A percentile compares a stretch with the other conserved stretches of the same genome.
Conservation (phyloP, 2,888 invertebrate genomes). For the Calliphora vomitoria region DNA sequence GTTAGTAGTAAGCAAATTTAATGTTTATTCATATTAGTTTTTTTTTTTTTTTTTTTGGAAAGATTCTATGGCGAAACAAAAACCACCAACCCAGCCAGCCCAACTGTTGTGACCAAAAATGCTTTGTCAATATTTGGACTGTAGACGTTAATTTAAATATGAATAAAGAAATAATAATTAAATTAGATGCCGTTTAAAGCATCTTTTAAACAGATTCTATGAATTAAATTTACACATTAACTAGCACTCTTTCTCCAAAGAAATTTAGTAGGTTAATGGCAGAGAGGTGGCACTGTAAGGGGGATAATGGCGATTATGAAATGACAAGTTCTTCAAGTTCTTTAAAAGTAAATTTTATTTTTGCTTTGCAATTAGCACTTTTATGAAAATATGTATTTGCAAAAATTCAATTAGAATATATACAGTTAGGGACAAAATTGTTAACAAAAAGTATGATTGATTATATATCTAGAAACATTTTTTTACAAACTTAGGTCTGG, state of each 20-base stretch:
- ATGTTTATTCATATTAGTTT: neutral
- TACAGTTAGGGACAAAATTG: too few relatives aligned
- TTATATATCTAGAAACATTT: too few relatives aligned
- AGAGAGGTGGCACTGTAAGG: neutral
- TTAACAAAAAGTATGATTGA: too few relatives aligned
- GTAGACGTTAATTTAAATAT: neutral
- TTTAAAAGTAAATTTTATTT: too few relatives aligned
- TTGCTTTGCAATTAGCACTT: too few relatives aligned
- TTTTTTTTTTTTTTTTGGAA: neutral
- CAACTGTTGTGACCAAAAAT: neutral
- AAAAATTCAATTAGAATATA: too few relatives aligned
- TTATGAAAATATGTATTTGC: too few relatives aligned
- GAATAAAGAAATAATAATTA: neutral
- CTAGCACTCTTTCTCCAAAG: neutral
- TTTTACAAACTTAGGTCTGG: too few relatives aligned
- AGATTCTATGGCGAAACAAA: neutral
- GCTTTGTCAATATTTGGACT: neutral
- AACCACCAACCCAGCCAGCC: neutral
- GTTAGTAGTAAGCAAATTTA: neutral
- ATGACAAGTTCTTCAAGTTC: neutral
- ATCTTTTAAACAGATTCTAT: neutral
- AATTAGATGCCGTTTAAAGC: neutral
- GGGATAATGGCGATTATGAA: neutral
- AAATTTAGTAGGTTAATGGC: neutral
- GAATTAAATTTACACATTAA: conserved; percentile 10